Evolutionary conservation across 2,888 invertebrate genomes (phyloP).

Genomic region (Dynastes tityus): DNA sequence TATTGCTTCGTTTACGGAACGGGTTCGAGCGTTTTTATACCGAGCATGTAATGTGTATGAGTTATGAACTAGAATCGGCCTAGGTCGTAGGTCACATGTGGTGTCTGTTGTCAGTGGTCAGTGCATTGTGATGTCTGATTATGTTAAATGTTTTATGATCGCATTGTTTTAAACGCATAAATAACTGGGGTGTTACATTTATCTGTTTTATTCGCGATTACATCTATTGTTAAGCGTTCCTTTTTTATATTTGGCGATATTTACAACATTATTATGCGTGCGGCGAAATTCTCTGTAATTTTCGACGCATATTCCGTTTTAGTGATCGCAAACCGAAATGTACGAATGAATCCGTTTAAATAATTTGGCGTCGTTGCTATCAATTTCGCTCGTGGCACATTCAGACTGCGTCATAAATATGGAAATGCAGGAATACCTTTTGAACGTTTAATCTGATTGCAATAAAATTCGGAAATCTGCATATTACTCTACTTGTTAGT

Average conservation of each 20-base stretch:
- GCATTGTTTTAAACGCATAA: conserved; percentile 61
- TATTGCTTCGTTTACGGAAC: conserved; percentile 25
- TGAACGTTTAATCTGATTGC: no score
- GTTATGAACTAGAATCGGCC: conserved; percentile 60
- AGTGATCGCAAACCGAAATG: background rate
- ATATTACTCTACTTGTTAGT: no score
- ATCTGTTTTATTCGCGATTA: conserved; percentile 55
- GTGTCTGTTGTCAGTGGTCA: conserved; percentile 64
- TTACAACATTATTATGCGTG: conserved; percentile 46
- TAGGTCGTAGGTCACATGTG: conserved; percentile 62
- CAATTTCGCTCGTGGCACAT: no score
- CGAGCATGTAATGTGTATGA: conserved; percentile 56
- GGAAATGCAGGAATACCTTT: no score
- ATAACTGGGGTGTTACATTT: conserved; percentile 56
- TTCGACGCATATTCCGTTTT: conserved; percentile 29
- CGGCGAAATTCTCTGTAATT: conserved; percentile 35
- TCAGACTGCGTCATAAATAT: no score
- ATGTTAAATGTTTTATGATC: conserved; percentile 66
- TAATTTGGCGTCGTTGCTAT: conserved; percentile 1
- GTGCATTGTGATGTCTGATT: conserved; percentile 64
- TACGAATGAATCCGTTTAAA: background rate
- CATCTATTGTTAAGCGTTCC: conserved; percentile 51
- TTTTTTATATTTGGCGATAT: conserved; percentile 46
- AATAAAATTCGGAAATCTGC: no score
- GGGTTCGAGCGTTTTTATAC: conserved; percentile 39